phyloP scores from a whole-genome alignment of 2,797 vertebrate species.

The Chaunax sp. region DNA sequence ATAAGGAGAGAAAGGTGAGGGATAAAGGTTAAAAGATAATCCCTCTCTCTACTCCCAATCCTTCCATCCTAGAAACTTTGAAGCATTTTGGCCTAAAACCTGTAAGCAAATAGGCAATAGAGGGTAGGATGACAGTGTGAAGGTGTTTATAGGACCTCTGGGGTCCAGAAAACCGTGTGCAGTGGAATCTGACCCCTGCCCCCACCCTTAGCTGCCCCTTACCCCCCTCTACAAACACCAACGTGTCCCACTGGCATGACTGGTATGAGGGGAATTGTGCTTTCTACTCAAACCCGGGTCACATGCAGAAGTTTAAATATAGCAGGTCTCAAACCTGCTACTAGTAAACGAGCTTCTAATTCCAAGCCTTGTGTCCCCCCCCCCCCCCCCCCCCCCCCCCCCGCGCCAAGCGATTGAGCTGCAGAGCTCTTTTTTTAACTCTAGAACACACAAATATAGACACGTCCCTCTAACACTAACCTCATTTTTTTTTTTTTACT shows the following conservation, averaged over 20 bases:
- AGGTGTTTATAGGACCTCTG: conserved; percentile 3
- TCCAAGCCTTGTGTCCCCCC: conserved; percentile 34
- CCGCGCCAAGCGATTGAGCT: neutral
- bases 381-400: conserved; percentile 3
- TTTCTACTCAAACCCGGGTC: conserved; percentile 68
- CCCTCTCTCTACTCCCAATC: neutral
- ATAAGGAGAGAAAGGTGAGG: neutral
- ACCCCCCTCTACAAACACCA: conserved; percentile 31
- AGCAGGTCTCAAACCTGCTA: conserved; percentile 61
- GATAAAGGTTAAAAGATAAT: neutral
- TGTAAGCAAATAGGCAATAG: neutral
- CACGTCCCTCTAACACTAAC: neutral
- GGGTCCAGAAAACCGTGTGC: conserved; percentile 50
- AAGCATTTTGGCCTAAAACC: conserved; percentile 5
- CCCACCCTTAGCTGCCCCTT: no score
- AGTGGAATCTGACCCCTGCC: conserved; percentile 61
- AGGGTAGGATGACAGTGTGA: neutral
- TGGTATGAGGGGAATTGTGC: conserved; percentile 65
- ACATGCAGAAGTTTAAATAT: conserved; percentile 76
- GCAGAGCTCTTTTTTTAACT: conserved; percentile 16
- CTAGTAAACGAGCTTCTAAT: conserved; percentile 75
- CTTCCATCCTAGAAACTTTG: neutral
- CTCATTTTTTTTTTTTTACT: neutral
- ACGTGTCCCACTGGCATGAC: conserved; percentile 46
- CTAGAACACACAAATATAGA: conserved; percentile 16